Percentiles rank a stretch among this genome's conserved stretches.
Conservation (phyloP, 2,888 invertebrate genomes). For the Branchellion lobata region DNA sequence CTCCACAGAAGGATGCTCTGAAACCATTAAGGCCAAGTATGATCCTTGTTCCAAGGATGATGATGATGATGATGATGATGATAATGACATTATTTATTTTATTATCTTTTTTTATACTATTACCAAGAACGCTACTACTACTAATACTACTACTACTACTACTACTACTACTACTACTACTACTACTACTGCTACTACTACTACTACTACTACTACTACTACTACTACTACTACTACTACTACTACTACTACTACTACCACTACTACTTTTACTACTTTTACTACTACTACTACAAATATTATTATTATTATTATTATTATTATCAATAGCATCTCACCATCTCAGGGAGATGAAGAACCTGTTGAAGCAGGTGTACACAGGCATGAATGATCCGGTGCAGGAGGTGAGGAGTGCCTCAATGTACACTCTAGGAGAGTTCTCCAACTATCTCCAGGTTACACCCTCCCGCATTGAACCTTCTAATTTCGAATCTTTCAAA, state of each 20-base stretch:
- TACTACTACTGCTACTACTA: slow-evolving; percentile 11
- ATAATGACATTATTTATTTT: background rate
- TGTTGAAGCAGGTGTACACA: slow-evolving; percentile 72
- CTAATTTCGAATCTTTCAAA: too few relatives aligned
- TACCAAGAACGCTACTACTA: too few relatives aligned
- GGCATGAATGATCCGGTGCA: slow-evolving; percentile 71
- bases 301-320: too few relatives aligned
- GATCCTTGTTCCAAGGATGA: too few relatives aligned
- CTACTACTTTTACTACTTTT: background rate
- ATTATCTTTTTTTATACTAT: background rate
- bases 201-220: slow-evolving; percentile 14
- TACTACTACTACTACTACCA: slow-evolving; percentile 14
- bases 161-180: slow-evolving; percentile 14
- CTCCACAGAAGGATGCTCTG: slow-evolving; percentile 76
- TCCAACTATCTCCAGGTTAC: slow-evolving; percentile 73
- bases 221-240: slow-evolving; percentile 14
- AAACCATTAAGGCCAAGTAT: slow-evolving; percentile 73
- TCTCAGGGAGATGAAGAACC: slow-evolving; percentile 67
- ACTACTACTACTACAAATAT: too few relatives aligned
- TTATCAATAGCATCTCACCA: too few relatives aligned
- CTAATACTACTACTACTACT: too few relatives aligned
- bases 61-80: slow-evolving; percentile 46
- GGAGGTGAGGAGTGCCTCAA: slow-evolving; percentile 73
- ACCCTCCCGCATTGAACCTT: background rate
- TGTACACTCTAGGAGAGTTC: slow-evolving; percentile 79